These are phyloP conservation scores for Lophius piscatorius DNA, from an alignment of 2,113 vertebrate genomes.

Conservation along the genomic window DNA sequence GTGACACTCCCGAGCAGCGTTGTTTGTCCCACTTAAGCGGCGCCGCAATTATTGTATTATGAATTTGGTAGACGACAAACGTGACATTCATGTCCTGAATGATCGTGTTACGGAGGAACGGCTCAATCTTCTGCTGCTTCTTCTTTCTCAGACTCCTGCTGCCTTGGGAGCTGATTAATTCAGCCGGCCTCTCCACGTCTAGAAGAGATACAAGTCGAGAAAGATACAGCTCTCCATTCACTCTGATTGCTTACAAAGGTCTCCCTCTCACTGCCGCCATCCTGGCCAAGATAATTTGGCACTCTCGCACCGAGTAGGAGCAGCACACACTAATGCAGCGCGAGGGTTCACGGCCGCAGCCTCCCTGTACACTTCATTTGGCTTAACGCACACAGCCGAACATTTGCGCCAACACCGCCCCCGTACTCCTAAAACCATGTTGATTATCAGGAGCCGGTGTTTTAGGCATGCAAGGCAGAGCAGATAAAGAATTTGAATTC, in stretches of 20 bases:
- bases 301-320: not conserved
- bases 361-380: slow-evolving; percentile 48
- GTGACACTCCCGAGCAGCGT: slow-evolving; percentile 13
- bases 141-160: slow-evolving; percentile 26
- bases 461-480: slow-evolving; percentile 67
- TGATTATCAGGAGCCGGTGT: slow-evolving; percentile 66
- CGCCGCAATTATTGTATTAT: slow-evolving; percentile 29
- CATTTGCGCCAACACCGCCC: slow-evolving; percentile 11
- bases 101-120: slow-evolving; percentile 47
- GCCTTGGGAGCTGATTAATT: slow-evolving; percentile 70
- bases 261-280: slow-evolving; percentile 49
- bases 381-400: slow-evolving; percentile 17
- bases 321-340: slow-evolving; percentile 18
- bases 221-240: slow-evolving; percentile 57
- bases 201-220: slow-evolving; percentile 40
- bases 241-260: slow-evolving; percentile 75
- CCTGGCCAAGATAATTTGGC: slow-evolving; percentile 67
- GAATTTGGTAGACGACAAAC: slow-evolving; percentile 13
- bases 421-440: slow-evolving; percentile 32
- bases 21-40: slow-evolving; percentile 50
- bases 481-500: slow-evolving; percentile 79
- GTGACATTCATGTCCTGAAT: slow-evolving; percentile 43
- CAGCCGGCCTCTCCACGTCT: slow-evolving; percentile 44
- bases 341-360: slow-evolving; percentile 15
- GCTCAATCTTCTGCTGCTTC: slow-evolving; percentile 40